Evolutionary conservation across 2,888 invertebrate species (phyloP), one percentile per base, ranked within the genome.

Genomic region (Zygothrica quintamaculata): DNA sequence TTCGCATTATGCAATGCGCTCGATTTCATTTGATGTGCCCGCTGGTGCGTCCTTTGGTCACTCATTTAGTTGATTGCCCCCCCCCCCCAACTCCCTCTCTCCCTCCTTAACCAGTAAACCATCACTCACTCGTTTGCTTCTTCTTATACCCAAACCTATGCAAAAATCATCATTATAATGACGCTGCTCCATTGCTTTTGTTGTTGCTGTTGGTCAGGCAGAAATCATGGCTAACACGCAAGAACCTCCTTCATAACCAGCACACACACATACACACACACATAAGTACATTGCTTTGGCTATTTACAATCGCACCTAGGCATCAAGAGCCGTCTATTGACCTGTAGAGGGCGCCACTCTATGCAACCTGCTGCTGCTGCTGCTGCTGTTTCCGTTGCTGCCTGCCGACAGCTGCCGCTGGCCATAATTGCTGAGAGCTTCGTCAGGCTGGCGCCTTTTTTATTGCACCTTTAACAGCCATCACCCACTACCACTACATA

Each of bases 241-340:
- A n/a, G n/a, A 70, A 22, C 18, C 18, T 22, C 18, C 18, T 22
- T 22, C 18, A 22, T 2, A 5, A 5, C 5, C 2, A 22, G 18
- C 18, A 5, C 22, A 3, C 3, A 3, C 16, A n/a, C n/a, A n/a
- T n/a, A n/a, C 22, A n/a, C 18, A 3, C 9, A 2, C 1, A 3
- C n/a, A 18, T 40, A 1, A 4, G 16, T 40, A 9, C 22, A 9
- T 3, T 9, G 40, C n/a, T 25, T 36, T 44, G 9, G 60, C 86
- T 88, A 87, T 78, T 87, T 87, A 81, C 81, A 78, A 85, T 88
- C 86, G 87, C 89, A 88, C 89, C 89, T 89, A 76, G 84, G 88
- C 67, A 67, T 67, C 70, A 56, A 40, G 56, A 37, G 56, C 43
- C 65, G 70, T 53, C 89, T 90, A 89, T 90, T 90, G 89, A 89